These are phyloP conservation scores for Aplochiton taeniatus DNA, from an alignment of 2,797 vertebrate species.

Conservation along the genomic window DNA sequence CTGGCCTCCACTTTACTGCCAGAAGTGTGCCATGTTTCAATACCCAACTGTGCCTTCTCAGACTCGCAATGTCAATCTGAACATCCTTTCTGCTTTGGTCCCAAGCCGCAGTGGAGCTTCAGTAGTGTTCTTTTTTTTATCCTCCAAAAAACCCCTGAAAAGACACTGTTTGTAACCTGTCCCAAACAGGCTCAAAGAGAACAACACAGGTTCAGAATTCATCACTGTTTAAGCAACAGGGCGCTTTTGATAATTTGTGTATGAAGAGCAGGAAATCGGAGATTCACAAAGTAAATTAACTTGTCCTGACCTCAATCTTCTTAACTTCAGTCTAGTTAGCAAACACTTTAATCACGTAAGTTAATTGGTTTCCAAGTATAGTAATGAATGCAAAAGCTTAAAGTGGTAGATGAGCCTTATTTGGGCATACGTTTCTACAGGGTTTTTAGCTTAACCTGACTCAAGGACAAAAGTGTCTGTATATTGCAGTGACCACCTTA, in stretches of 20 bases:
- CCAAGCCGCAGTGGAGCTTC: constrained; percentile 25
- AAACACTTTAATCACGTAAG: constrained; percentile 69
- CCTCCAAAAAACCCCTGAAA: not conserved
- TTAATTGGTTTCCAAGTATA: constrained; percentile 73
- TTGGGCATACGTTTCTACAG: constrained; percentile 21
- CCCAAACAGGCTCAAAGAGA: constrained; percentile 48
- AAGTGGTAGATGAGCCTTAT: constrained; percentile 20
- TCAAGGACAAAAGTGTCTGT: constrained; percentile 9
- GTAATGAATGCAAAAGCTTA: constrained; percentile 56
- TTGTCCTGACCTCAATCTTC: constrained; percentile 73
- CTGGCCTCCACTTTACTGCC: constrained; percentile 69
- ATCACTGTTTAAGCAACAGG: constrained; percentile 53
- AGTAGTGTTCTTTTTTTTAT: not conserved
- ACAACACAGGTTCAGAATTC: constrained; percentile 62
- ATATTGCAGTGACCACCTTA: not conserved
- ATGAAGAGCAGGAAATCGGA: constrained; percentile 51
- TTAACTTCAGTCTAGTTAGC: constrained; percentile 66
- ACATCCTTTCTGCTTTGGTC: constrained; percentile 23
- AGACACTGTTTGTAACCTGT: constrained; percentile 41
- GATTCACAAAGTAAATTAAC: constrained; percentile 68
- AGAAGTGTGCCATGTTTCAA: constrained; percentile 62
- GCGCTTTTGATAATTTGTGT: constrained; percentile 62
- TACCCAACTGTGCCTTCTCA: constrained; percentile 36
- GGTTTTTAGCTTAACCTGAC: constrained; percentile 18
- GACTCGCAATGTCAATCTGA: constrained; percentile 18